Conservation (phyloP, 2,113 vertebrate genomes). For the Passer montanus region DNA sequence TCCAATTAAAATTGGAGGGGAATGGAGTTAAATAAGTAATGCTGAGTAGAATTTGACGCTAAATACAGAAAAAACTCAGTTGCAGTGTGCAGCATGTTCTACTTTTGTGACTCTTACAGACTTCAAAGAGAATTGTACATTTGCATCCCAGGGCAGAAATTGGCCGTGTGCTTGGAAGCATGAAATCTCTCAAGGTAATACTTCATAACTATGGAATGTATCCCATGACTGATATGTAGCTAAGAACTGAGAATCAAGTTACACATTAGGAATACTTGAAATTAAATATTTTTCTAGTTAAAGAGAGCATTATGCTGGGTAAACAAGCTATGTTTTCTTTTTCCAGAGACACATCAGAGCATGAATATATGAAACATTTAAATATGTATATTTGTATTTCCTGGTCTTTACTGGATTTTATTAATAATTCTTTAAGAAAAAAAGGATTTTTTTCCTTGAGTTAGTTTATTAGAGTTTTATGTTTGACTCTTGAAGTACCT, state of each 20-base stretch:
- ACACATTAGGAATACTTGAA: conserved; percentile 38
- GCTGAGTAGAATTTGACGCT: neutral
- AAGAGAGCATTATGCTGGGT: conserved; percentile 2
- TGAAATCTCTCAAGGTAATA: conserved; percentile 60
- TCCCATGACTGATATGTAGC: conserved; percentile 61
- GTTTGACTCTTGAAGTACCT: neutral
- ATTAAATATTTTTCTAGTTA: conserved; percentile 45
- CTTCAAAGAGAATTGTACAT: conserved; percentile 26
- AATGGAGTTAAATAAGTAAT: neutral
- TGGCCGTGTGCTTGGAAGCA: neutral
- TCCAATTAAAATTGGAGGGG: neutral
- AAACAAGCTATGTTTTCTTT: conserved; percentile 13
- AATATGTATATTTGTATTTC: neutral
- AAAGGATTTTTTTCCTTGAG: neutral
- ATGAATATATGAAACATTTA: neutral
- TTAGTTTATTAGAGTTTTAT: neutral
- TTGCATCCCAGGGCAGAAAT: conserved; percentile 48
- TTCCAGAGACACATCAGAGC: neutral
- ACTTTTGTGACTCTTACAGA: neutral
- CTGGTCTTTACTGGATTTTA: neutral
- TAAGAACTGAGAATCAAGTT: conserved; percentile 55
- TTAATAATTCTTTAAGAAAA: neutral
- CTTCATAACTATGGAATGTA: conserved; percentile 64
- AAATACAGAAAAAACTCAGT: neutral
- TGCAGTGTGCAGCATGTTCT: neutral